These are phyloP conservation scores for Empidonax alnorum DNA, from an alignment of 2,113 vertebrate species.

Conservation along the genomic window DNA sequence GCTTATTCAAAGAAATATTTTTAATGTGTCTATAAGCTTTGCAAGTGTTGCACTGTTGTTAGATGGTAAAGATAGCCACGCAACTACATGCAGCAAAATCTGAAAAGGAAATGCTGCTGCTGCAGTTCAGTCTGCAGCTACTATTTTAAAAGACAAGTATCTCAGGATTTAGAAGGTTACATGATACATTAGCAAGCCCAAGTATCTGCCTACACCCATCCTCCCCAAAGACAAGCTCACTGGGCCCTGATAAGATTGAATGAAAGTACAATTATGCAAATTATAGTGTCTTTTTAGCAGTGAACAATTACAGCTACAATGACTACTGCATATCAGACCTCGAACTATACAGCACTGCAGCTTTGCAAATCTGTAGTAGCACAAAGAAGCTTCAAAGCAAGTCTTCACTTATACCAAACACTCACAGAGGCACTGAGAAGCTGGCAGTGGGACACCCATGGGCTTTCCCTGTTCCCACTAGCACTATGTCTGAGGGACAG, in stretches of 20 bases:
- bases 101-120: neutral
- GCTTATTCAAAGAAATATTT: neutral
- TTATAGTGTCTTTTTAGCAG: neutral
- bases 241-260: neutral
- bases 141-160: neutral
- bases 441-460: neutral
- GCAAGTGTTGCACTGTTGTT: neutral
- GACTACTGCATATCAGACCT: neutral
- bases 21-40: neutral
- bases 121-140: neutral
- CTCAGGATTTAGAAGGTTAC: neutral
- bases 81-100: neutral
- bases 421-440: neutral
- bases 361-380: neutral
- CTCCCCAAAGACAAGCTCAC: neutral
- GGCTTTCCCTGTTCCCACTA: neutral
- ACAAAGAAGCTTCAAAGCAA: neutral
- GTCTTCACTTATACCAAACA: neutral
- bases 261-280: neutral
- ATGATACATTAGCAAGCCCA: neutral
- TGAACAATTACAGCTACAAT: neutral
- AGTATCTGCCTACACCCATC: neutral
- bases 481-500: neutral
- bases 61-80: neutral
- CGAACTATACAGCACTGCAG: neutral